A percentile compares a stretch with the other conserved stretches of the same genome.
phyloP scores from a whole-genome alignment of 2,113 vertebrate species.

The Paramormyrops kingsleyae region DNA sequence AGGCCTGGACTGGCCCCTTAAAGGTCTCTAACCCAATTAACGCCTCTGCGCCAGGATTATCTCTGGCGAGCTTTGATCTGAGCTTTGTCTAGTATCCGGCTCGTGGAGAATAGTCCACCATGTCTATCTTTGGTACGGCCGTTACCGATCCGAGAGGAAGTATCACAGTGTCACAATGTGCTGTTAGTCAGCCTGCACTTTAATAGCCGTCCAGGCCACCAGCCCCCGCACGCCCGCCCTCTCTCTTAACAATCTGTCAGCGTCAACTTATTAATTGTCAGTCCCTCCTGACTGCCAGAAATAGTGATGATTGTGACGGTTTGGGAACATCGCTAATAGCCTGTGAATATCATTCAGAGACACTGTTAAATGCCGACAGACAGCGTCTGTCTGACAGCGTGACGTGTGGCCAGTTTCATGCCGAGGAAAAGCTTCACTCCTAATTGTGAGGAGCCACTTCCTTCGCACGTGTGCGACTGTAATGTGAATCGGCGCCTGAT shows the following conservation, averaged over 20 bases:
- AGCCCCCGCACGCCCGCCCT: neutral
- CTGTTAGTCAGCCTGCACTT: neutral
- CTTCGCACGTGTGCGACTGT: conserved; percentile 21
- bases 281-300: neutral
- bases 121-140: neutral
- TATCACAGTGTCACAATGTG: conserved; percentile 1
- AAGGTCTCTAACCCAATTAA: conserved; percentile 57
- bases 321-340: neutral
- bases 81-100: conserved; percentile 11
- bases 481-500: conserved; percentile 49
- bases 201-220: neutral
- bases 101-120: neutral
- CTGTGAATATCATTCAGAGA: neutral
- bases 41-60: conserved; percentile 38
- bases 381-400: neutral
- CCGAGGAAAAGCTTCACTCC: neutral
- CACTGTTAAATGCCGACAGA: neutral
- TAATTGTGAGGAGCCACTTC: conserved; percentile 36
- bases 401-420: neutral
- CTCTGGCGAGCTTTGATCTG: conserved; percentile 32
- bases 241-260: neutral
- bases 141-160: neutral
- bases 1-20: conserved; percentile 42
- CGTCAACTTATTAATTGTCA: neutral
- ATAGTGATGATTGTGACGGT: neutral